Conservation (phyloP, 1,140 invertebrate genomes). For the Mamestra configurata region DNA sequence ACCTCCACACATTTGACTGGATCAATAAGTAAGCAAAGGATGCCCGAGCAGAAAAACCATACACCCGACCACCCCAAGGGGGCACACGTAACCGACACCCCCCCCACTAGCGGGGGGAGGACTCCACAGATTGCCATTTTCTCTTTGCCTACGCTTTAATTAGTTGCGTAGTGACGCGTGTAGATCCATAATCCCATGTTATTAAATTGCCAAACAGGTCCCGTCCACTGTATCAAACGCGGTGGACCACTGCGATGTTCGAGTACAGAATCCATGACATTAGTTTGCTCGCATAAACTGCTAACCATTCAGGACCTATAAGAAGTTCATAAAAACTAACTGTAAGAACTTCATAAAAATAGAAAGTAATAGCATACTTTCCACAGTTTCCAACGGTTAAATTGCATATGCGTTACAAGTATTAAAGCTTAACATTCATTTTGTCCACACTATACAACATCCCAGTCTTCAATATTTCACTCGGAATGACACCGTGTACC, state of each 20-base stretch:
- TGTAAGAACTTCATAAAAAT: neutral
- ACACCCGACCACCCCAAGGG: conserved; percentile 86
- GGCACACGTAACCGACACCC: conserved; percentile 86
- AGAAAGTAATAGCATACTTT: neutral
- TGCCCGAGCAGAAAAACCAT: conserved; percentile 89
- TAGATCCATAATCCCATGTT: conserved; percentile 84
- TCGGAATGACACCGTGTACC: conserved; percentile 53
- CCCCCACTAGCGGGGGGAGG: conserved; percentile 87
- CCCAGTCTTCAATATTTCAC: conserved; percentile 51
- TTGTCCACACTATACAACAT: neutral
- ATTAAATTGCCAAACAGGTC: conserved; percentile 78
- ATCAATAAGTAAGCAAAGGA: conserved; percentile 89
- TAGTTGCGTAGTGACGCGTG: conserved; percentile 87
- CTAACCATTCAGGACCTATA: neutral
- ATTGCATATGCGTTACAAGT: neutral
- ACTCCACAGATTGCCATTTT: conserved; percentile 90
- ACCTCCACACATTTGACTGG: conserved; percentile 88
- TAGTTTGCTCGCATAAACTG: conserved; percentile 19
- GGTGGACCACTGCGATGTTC: conserved; percentile 5
- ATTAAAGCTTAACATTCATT: neutral
- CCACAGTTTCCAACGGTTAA: neutral
- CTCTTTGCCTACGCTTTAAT: conserved; percentile 88
- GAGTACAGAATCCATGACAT: neutral
- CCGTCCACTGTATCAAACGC: conserved; percentile 48
- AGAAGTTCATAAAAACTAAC: neutral